phyloP scores from a whole-genome alignment of 2,797 vertebrate genomes.

The Sebastes taczanowskii region DNA sequence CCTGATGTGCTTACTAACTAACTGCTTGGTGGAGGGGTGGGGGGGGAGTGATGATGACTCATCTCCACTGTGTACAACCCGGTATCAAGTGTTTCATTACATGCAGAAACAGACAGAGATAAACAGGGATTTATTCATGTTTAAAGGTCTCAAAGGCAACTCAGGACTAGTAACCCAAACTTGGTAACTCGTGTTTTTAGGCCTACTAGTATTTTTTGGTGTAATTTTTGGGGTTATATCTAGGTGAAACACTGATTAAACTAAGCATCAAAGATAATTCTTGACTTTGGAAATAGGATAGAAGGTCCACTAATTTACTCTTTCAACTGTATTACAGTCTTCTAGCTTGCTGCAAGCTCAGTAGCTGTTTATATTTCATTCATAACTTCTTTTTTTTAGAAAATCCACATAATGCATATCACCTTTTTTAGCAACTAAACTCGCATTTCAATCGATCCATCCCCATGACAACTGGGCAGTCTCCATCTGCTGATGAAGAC shows the following conservation, averaged over 20 bases:
- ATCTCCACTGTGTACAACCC: slow-evolving; percentile 21
- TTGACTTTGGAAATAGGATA: not conserved
- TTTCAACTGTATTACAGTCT: not conserved
- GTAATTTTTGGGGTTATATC: not conserved
- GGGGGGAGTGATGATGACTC: slow-evolving; percentile 47
- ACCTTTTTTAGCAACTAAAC: not conserved
- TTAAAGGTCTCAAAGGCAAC: slow-evolving; percentile 6
- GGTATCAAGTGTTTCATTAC: slow-evolving; percentile 16
- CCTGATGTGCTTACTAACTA: slow-evolving; percentile 44
- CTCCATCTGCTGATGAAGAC: not conserved
- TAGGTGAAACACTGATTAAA: not conserved
- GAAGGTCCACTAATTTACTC: not conserved
- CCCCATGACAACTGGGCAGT: not conserved
- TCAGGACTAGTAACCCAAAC: not conserved
- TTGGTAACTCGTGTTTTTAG: not conserved
- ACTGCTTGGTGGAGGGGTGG: not conserved
- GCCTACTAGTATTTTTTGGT: not conserved
- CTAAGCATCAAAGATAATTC: not conserved
- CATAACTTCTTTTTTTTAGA: not conserved
- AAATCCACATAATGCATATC: not conserved
- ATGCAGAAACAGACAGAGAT: not conserved
- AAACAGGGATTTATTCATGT: not conserved
- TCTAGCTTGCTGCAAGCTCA: not conserved
- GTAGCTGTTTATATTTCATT: not conserved
- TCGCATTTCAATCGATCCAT: not conserved